These are phyloP conservation scores for Eupsittula cactorum DNA, from an alignment of 2,113 vertebrate species.

Conservation along the genomic window DNA sequence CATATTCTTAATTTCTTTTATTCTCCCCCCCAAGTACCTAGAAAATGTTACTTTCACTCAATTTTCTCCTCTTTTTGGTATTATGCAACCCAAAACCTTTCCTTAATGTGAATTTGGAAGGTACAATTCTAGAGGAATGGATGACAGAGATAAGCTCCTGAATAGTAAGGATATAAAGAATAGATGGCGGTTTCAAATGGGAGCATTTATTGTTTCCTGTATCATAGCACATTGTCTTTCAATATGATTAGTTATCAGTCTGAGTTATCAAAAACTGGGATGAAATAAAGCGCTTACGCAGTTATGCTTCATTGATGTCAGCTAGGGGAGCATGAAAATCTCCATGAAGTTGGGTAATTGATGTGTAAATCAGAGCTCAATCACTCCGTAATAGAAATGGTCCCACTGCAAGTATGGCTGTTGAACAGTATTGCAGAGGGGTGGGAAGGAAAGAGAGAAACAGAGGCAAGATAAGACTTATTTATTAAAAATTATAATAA, in stretches of 20 bases:
- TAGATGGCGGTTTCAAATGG: constrained; percentile 69
- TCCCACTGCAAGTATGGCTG: constrained; percentile 76
- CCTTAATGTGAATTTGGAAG: constrained; percentile 5
- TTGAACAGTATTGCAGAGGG: constrained; percentile 65
- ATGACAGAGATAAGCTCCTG: constrained; percentile 58
- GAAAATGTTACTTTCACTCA: neutral
- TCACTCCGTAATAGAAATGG: constrained; percentile 80
- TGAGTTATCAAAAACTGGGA: constrained; percentile 74
- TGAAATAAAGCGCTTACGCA: constrained; percentile 77
- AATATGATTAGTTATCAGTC: constrained; percentile 78
- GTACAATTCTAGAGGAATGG: constrained; percentile 38
- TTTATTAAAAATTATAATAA: constrained; percentile 77
- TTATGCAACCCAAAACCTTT: neutral
- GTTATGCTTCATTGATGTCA: constrained; percentile 78
- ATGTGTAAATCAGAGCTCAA: constrained; percentile 82
- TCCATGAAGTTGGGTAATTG: constrained; percentile 81
- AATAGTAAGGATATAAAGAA: constrained; percentile 61
- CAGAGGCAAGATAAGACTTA: constrained; percentile 55
- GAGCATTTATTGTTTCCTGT: constrained; percentile 74
- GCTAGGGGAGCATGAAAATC: constrained; percentile 78
- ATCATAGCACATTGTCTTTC: constrained; percentile 71
- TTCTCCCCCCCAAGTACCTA: neutral
- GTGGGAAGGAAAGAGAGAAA: constrained; percentile 55
- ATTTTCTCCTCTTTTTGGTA: neutral
- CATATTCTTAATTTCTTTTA: neutral